These are phyloP conservation scores for Heliopora coerulea DNA, from an alignment of 92 coral and sea anemone species.

Conservation along the genomic window DNA sequence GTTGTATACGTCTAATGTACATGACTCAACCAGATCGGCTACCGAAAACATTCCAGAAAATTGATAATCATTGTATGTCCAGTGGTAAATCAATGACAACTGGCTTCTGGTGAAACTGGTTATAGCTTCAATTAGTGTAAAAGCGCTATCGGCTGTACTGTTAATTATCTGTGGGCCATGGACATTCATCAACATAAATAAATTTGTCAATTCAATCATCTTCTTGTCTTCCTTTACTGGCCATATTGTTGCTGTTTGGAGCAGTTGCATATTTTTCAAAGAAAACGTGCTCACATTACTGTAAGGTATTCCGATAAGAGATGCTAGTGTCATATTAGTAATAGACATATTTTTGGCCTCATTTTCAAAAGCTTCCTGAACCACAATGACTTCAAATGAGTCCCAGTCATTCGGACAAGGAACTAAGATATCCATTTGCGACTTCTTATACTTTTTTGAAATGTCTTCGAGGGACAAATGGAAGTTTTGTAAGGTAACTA, in stretches of 20 bases:
- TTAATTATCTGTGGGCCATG: neutral
- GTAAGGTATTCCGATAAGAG: constrained; percentile 15
- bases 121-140: neutral
- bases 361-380: constrained; percentile 17
- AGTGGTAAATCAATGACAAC: constrained; percentile 5
- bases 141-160: neutral
- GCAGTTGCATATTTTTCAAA: neutral
- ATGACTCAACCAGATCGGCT: constrained; percentile 12
- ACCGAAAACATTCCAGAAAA: constrained; percentile 28
- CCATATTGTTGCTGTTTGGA: neutral
- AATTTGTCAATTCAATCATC: constrained; percentile 13
- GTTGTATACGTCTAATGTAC: constrained; percentile 5
- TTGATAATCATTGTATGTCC: neutral
- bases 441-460: constrained; percentile 8
- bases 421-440: neutral
- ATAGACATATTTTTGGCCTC: constrained; percentile 25
- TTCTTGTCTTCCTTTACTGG: constrained; percentile 5
- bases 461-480: neutral
- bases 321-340: constrained; percentile 6
- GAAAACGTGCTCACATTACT: neutral
- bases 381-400: neutral
- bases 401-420: constrained; percentile 20
- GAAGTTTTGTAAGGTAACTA: neutral
- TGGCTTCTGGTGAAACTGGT: constrained; percentile 14
- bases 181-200: neutral